phyloP scores from a whole-genome alignment of 2,113 vertebrate species.

The Phycodurus eques region DNA sequence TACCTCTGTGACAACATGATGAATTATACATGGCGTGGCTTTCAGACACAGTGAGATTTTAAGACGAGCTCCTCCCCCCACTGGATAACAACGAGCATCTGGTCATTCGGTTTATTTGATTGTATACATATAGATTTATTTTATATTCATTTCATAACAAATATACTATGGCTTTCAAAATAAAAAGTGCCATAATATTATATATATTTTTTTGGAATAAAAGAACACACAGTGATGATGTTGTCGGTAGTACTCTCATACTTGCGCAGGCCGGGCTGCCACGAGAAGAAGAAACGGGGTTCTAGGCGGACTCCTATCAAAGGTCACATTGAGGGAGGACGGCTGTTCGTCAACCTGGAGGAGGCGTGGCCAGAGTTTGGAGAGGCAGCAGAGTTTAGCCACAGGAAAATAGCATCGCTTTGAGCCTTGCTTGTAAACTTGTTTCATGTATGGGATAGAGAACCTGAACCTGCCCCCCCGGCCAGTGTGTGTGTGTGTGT shows the following conservation, averaged over 20 bases:
- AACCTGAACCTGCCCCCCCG: constrained; percentile 33
- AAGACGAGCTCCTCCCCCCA: constrained; percentile 65
- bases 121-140: constrained; percentile 62
- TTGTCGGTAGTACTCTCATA: constrained; percentile 72
- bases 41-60: constrained; percentile 23
- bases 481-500: constrained; percentile 29
- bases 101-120: constrained; percentile 68
- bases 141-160: constrained; percentile 74
- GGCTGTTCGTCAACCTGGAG: constrained; percentile 50
- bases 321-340: constrained; percentile 53
- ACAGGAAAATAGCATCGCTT: constrained; percentile 34
- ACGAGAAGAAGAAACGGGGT: constrained; percentile 58
- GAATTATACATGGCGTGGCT: not conserved
- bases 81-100: constrained; percentile 68
- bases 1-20: not conserved
- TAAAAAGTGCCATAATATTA: constrained; percentile 80
- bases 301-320: constrained; percentile 49
- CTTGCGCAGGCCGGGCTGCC: constrained; percentile 54
- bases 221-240: constrained; percentile 83
- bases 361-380: constrained; percentile 43
- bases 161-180: constrained; percentile 83
- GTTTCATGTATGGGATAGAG: constrained; percentile 32
- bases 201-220: constrained; percentile 73
- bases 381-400: constrained; percentile 55
- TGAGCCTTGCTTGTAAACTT: constrained; percentile 63